Base-by-base conservation (phyloP, 1,140 invertebrate genomes). In the Charaxes varanes region DNA sequence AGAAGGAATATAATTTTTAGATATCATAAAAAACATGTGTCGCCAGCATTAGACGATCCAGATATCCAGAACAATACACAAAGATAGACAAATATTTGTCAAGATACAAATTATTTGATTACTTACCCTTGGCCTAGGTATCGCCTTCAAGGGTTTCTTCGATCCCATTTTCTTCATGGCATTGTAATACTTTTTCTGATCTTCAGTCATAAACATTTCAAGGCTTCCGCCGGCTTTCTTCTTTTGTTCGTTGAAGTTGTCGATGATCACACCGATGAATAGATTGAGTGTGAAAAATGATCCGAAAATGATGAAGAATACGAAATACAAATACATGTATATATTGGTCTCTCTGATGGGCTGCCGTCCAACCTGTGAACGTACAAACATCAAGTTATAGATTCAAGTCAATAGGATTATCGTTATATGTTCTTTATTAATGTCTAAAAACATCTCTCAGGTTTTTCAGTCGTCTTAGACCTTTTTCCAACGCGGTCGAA, bases 161-260 rank as follows among this genome's bases (percentile, higher is more conserved):
- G 94, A 96, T 54, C 96, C 95, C 96, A 99, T 98, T 86, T 98
- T 98, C 85, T 99, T 99, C 97, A 99, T 99, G 36, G 97, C 97
- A 85, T 97, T 98, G 87, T 99, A 99, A 85, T 99, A 99, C 87
- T 99, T 99, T 89, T 99, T 99, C 86, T 99, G 97, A 87, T 99
- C 97, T 84, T 99, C 97, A 53, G 97, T 99, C 97, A 99, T 99
- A 88, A 99, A 99, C 95, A 99, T 97, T 85, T 99, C 97, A 28
- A 99, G 87, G 51, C 97, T 98, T 55, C 97, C 97, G 69, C 97
- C 97, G 65, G 95, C 94, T 80, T 98, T 98, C 86, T 99, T 99
- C 89, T 99, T 99, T 85, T 99, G 97, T 86, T 98, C 95, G 85
- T 99, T 99, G 85, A 98, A 98, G 86, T 98, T 97, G 80, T 98